phyloP scores from a whole-genome alignment of 2,113 vertebrate genomes.

The Rhombomys opimus region DNA sequence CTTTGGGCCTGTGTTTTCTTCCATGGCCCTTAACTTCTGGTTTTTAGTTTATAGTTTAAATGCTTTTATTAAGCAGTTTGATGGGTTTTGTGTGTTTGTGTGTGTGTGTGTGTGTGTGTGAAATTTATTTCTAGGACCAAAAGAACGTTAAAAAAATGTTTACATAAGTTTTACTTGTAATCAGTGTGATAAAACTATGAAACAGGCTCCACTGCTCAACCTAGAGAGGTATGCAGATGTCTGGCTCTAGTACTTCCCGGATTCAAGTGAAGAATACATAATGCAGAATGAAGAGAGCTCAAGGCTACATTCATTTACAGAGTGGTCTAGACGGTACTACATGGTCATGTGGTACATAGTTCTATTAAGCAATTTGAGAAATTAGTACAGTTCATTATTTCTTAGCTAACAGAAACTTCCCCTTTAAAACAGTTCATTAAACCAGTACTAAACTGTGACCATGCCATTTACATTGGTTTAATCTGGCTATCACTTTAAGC shows the following conservation, averaged over 20 bases:
- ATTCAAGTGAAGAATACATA: not conserved
- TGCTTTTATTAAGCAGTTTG: not conserved
- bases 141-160: not conserved
- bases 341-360: too few relatives aligned
- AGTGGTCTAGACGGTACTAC: not conserved
- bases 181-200: not conserved
- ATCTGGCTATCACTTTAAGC: not conserved
- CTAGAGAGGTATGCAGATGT: not conserved
- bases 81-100: not conserved
- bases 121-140: not conserved
- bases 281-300: not conserved
- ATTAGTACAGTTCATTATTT: not conserved
- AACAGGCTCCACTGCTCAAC: not conserved
- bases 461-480: not conserved
- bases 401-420: not conserved
- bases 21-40: not conserved
- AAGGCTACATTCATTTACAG: not conserved
- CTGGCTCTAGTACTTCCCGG: not conserved
- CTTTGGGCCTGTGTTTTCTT: not conserved
- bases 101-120: too few relatives aligned
- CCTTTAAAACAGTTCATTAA: not conserved
- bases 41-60: too few relatives aligned
- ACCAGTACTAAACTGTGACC: not conserved
- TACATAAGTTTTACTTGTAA: not conserved
- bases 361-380: not conserved